These are phyloP conservation scores for Caranx melampygus DNA, from an alignment of 2,113 vertebrate species.

Conservation along the genomic window DNA sequence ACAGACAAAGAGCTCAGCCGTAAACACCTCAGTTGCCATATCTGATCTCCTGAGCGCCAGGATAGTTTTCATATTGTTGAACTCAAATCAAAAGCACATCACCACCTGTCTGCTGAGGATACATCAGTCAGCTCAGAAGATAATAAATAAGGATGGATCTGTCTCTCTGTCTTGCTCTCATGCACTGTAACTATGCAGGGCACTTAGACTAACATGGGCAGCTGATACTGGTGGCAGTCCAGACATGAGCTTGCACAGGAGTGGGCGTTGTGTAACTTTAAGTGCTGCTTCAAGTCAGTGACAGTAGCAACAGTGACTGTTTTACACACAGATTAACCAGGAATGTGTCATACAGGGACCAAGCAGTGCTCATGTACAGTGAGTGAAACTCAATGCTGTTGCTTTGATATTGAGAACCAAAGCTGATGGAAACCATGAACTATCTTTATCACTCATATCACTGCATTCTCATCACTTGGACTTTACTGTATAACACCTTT, in stretches of 20 bases:
- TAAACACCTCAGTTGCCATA: background rate
- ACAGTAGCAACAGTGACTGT: constrained; percentile 9
- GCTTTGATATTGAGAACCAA: constrained; percentile 7
- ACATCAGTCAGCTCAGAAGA: background rate
- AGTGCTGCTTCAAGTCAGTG: constrained; percentile 15
- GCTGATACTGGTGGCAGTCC: constrained; percentile 17
- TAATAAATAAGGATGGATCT: background rate
- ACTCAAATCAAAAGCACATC: background rate
- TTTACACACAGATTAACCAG: constrained; percentile 31
- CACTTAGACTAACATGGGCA: constrained; percentile 8
- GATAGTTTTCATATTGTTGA: constrained; percentile 3
- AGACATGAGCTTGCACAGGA: background rate
- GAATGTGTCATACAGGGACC: constrained; percentile 24
- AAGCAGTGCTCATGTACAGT: background rate
- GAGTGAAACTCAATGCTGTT: constrained; percentile 1
- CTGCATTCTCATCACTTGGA: background rate
- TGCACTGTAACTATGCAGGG: constrained; percentile 8
- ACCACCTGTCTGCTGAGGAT: background rate
- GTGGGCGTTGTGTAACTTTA: constrained; percentile 29
- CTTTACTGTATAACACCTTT: background rate
- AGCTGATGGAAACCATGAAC: background rate
- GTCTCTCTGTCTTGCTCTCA: background rate
- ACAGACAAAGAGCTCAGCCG: background rate
- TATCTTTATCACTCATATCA: constrained; percentile 4
- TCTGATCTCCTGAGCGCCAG: constrained; percentile 1